Base-by-base conservation (phyloP, 2,113 vertebrate genomes). In the Penelope pileata region DNA sequence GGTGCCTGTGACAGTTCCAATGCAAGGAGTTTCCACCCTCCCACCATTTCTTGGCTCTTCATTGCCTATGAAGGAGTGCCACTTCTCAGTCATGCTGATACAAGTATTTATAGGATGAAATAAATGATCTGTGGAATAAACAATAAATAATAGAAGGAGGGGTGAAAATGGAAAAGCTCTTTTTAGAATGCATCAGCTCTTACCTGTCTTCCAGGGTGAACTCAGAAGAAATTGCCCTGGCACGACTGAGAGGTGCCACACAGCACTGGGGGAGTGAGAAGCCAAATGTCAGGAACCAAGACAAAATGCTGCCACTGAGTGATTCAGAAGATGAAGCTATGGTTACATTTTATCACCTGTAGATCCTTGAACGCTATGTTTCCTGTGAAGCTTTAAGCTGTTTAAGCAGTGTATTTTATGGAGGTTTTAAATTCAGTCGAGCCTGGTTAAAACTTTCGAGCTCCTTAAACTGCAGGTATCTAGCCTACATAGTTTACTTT, bases 231-330 rank as follows among this genome's bases (percentile, higher is more conserved):
- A 36, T 83, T 88, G 45, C n/a, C 88, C 80, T 17, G 1, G 36
- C 77, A 82, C 47, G 94, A 81, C 51, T 82, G 77, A 56, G 77
- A 92, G 73, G 66, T 96, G 84, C 89, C 56, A 70, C 42, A 54
- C 56, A 95, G 81, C 60, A 91, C 24, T 0, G 56, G 92, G 42
- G 60, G 83, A 94, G 78, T 89, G 90, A 91, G 84, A 86, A 94
- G 32, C 26, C 29, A 47, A 86, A 47, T 0, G 0, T 42, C 18
- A 62, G 1, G 3, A 40, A 26, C 7, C 8, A 40, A 48, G 32
- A 72, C 9, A 42, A 27, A 67, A 18, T 68, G 38, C 50, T 92
- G 29, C 48, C 22, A 54, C 38, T 34, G 38, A 92, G 24, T 2
- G 0, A 19, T 63, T 88, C 1, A 0, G 15, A 26, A 32, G 26